A percentile compares a stretch with the other conserved stretches of the same genome.
These are phyloP conservation scores for Drosophila affinis DNA, from an alignment of 2,888 invertebrate species.

Conservation along the genomic window DNA sequence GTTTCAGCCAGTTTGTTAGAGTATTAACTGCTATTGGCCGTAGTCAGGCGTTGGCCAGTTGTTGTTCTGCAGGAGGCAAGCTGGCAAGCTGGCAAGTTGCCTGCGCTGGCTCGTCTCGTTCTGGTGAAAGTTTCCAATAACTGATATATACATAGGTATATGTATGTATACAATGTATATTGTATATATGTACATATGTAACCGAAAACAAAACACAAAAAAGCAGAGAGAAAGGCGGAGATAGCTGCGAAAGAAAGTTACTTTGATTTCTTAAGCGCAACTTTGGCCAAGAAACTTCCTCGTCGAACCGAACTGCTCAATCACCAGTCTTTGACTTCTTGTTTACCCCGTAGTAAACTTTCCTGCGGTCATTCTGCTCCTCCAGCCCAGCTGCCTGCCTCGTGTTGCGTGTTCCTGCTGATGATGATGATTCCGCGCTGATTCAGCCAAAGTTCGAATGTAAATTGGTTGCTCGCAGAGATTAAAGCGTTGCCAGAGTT, in stretches of 20 bases:
- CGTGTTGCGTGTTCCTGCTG: constrained; percentile 13
- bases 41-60: constrained; percentile 39
- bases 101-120: constrained; percentile 11
- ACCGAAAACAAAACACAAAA: not conserved
- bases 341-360: constrained; percentile 54
- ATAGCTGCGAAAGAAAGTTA: constrained; percentile 65
- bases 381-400: no score
- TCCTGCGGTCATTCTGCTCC: constrained; percentile 43
- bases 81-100: constrained; percentile 39
- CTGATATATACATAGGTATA: constrained; percentile 24
- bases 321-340: constrained; percentile 46
- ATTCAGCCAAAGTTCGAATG: constrained; percentile 40
- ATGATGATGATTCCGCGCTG: constrained; percentile 33
- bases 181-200: no score
- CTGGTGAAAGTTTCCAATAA: constrained; percentile 70
- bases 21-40: constrained; percentile 49
- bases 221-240: constrained; percentile 19
- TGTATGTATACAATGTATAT: not conserved
- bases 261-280: constrained; percentile 72
- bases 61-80: constrained; percentile 12
- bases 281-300: constrained; percentile 63
- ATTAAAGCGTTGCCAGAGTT: not conserved
- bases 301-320: constrained; percentile 57
- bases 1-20: constrained; percentile 24
- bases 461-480: constrained; percentile 33